phyloP scores from a whole-genome alignment of 2,888 invertebrate genomes.

The Xestoiulus laeticollis region DNA sequence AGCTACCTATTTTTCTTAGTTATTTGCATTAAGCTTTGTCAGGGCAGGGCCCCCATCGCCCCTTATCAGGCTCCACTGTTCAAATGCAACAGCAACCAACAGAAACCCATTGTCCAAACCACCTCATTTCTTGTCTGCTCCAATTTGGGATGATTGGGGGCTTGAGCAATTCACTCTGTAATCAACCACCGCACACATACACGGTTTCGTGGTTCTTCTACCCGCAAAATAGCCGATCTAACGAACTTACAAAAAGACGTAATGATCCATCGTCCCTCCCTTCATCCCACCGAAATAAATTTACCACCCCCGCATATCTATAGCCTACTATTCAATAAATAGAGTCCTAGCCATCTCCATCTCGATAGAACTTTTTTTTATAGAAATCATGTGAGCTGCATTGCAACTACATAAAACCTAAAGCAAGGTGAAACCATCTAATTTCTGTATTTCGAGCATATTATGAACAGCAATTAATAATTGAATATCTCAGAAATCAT shows the following conservation, averaged over 20 bases:
- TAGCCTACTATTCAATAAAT: slow-evolving; percentile 7
- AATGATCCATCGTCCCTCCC: slow-evolving; percentile 25
- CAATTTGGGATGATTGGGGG: slow-evolving; percentile 40
- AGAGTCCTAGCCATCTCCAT: neutral
- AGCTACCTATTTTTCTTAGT: slow-evolving; percentile 33
- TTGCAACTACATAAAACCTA: neutral
- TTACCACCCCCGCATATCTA: neutral
- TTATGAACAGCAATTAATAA: too few relatives aligned
- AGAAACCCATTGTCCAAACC: slow-evolving; percentile 31
- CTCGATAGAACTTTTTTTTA: neutral
- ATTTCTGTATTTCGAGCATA: too few relatives aligned
- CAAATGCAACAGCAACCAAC: neutral
- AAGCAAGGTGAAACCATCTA: too few relatives aligned
- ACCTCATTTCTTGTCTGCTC: slow-evolving; percentile 44
- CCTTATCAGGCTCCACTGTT: neutral
- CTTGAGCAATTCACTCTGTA: neutral
- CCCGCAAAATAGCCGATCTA: slow-evolving; percentile 48
- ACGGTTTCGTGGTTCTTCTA: slow-evolving; percentile 12
- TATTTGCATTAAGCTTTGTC: slow-evolving; percentile 22
- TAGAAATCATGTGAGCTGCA: neutral
- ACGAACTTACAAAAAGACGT: slow-evolving; percentile 44
- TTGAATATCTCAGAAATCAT: too few relatives aligned
- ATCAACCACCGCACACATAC: slow-evolving; percentile 31
- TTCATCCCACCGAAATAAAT: neutral
- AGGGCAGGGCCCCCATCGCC: neutral